Evolutionary conservation across 1,140 invertebrate genomes (phyloP).

Genomic region (Caenorhabditis briggsae): DNA sequence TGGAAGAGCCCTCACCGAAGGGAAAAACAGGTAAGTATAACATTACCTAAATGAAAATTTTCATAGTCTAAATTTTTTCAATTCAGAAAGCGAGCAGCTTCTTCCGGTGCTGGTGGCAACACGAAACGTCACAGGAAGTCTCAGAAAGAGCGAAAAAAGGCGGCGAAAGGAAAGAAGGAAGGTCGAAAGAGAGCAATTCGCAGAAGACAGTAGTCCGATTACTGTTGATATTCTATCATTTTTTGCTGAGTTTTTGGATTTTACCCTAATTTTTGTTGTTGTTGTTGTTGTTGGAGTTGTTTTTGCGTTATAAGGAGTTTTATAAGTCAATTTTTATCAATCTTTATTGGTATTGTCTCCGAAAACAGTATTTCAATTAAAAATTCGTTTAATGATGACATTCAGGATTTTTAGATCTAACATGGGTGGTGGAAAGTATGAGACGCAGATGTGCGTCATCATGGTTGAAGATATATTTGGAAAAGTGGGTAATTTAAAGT

Average conservation of each 20-base stretch:
- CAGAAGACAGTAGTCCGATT: background rate
- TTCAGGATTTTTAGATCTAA: background rate
- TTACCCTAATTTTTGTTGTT: conserved; percentile 14
- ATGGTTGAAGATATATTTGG: conserved; percentile 59
- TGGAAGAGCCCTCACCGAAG: conserved; percentile 57
- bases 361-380: too few relatives aligned
- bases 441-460: conserved; percentile 55
- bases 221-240: background rate
- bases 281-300: background rate
- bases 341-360: too few relatives aligned
- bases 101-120: background rate
- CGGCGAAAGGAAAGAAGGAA: conserved; percentile 41
- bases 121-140: conserved; percentile 31
- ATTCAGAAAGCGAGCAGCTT: conserved; percentile 45
- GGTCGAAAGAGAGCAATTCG: conserved; percentile 23
- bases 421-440: conserved; percentile 53
- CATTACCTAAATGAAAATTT: background rate
- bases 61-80: background rate
- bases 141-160: conserved; percentile 45
- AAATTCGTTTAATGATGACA: too few relatives aligned
- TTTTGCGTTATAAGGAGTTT: background rate
- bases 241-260: background rate
- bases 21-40: conserved; percentile 2
- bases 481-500: background rate
- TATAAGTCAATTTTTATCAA: background rate